Conservation (phyloP, 1,140 invertebrate species). For the Anastatus disparis region DNA sequence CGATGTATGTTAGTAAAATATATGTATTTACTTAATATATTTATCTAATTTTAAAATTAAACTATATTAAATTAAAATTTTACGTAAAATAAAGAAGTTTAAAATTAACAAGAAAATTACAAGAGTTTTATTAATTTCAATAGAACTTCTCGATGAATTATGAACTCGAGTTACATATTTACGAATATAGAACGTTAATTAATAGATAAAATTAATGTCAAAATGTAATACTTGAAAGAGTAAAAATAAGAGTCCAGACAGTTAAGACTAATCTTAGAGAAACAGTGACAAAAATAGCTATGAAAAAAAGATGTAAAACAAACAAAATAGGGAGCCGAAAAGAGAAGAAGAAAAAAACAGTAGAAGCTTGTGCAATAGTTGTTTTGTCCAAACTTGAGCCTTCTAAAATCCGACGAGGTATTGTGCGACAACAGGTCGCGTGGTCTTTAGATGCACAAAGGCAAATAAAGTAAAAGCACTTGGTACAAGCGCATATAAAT, state of each 20-base stretch:
- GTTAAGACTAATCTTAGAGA: not conserved
- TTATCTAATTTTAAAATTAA: too few relatives aligned
- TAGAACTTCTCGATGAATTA: too few relatives aligned
- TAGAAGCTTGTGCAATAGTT: conserved; percentile 1
- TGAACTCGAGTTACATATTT: too few relatives aligned
- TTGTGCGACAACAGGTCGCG: not conserved
- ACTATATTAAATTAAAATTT: too few relatives aligned
- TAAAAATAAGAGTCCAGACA: not conserved
- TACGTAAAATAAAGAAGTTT: too few relatives aligned
- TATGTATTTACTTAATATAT: too few relatives aligned
- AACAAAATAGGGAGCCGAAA: not conserved
- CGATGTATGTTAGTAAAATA: too few relatives aligned
- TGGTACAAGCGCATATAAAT: conserved; percentile 13
- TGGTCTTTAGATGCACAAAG: not conserved
- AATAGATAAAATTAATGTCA: not conserved
- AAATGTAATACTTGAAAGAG: not conserved
- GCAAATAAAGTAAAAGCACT: not conserved
- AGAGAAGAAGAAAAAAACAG: not conserved
- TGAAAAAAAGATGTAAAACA: not conserved
- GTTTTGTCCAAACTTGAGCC: conserved; percentile 2
- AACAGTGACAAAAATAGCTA: not conserved
- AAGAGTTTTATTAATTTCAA: too few relatives aligned
- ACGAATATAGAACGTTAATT: too few relatives aligned
- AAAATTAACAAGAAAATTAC: too few relatives aligned
- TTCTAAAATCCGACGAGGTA: conserved; percentile 6